Evolutionary conservation across 2,888 invertebrate genomes (phyloP).

Genomic region (Hypolimnas misippus): DNA sequence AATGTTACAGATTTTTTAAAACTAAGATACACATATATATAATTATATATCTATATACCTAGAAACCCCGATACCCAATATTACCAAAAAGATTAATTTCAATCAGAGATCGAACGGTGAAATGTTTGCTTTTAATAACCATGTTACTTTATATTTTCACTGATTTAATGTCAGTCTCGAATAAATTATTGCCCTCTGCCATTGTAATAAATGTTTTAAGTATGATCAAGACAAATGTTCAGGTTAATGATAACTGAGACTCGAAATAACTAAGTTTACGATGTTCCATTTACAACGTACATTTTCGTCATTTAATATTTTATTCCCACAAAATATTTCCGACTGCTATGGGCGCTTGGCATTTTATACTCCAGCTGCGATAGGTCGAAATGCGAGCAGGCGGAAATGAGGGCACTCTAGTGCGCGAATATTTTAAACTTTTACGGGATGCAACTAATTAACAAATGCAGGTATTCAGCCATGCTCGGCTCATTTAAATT

Average conservation of each 20-base stretch:
- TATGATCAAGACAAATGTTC: slow-evolving; percentile 16
- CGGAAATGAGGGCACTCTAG: slow-evolving; percentile 39
- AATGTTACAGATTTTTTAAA: no score
- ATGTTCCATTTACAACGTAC: slow-evolving; percentile 27
- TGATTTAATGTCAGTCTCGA: background rate
- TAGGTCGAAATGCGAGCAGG: slow-evolving; percentile 31
- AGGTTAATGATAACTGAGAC: slow-evolving; percentile 16
- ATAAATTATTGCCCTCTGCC: background rate
- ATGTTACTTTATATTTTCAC: background rate
- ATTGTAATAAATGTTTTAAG: slow-evolving; percentile 9
- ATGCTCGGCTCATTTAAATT: slow-evolving; percentile 32
- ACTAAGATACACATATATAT: no score
- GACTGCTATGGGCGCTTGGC: slow-evolving; percentile 27
- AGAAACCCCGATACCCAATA: no score
- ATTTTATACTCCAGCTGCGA: slow-evolving; percentile 28
- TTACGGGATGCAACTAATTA: slow-evolving; percentile 41
- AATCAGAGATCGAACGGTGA: background rate
- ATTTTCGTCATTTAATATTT: slow-evolving; percentile 35
- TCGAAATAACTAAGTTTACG: slow-evolving; percentile 17
- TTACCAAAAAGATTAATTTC: no score
- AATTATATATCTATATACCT: background rate
- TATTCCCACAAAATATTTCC: slow-evolving; percentile 31
- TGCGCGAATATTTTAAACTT: slow-evolving; percentile 38
- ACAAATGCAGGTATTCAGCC: slow-evolving; percentile 35
- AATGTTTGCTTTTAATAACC: background rate